Evolutionary conservation across 2,888 invertebrate species (phyloP).

Genomic region (Zaprionus bogoriensis): DNA sequence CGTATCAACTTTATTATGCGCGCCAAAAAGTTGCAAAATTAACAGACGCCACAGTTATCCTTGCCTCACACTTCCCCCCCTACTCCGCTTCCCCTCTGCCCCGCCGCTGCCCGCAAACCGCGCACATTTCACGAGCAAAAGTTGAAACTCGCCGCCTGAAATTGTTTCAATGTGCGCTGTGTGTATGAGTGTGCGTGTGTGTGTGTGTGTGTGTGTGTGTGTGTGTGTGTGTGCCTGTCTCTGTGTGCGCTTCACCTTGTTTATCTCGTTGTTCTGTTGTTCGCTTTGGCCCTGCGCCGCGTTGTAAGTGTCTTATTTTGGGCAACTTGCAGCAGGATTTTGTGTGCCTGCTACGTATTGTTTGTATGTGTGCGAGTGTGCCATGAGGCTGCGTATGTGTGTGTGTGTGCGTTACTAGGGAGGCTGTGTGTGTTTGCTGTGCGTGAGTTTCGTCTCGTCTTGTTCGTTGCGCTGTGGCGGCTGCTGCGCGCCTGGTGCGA

Average conservation of each 20-base stretch:
- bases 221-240: constrained; percentile 18
- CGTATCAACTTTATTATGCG: constrained; percentile 74
- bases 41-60: constrained; percentile 55
- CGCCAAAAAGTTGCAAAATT: constrained; percentile 73
- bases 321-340: constrained; percentile 51
- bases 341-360: constrained; percentile 54
- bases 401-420: not conserved
- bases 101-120: constrained; percentile 30
- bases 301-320: constrained; percentile 31
- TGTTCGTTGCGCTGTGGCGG: constrained; percentile 20
- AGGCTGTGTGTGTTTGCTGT: constrained; percentile 33
- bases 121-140: constrained; percentile 38
- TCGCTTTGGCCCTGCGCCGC: constrained; percentile 19
- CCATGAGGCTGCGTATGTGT: not conserved
- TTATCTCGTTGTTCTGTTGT: constrained; percentile 50
- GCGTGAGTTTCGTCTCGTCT: constrained; percentile 21
- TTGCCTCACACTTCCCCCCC: not conserved
- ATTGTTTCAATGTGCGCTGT: constrained; percentile 64
- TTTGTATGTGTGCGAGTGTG: constrained; percentile 24
- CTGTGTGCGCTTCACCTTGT: constrained; percentile 45
- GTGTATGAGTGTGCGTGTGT: not conserved
- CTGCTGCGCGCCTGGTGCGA: constrained; percentile 72
- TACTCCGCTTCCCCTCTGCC: not conserved
- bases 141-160: constrained; percentile 25
- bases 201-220: not conserved